Percentiles rank a stretch among this genome's conserved stretches.
phyloP scores from a whole-genome alignment of 2,888 invertebrate species.

The Mythimna ferrago region DNA sequence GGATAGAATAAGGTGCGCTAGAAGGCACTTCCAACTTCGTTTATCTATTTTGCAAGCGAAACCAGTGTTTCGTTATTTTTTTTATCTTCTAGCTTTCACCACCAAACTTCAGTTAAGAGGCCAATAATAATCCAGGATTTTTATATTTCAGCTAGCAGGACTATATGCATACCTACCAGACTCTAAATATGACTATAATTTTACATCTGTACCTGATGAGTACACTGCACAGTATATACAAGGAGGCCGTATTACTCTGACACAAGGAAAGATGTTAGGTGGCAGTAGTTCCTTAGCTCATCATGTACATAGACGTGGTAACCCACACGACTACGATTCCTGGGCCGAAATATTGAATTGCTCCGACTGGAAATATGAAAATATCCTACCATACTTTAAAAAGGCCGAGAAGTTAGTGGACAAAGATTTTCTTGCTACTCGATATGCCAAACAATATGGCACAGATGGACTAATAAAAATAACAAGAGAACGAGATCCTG shows the following conservation, averaged over 20 bases:
- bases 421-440: slow-evolving; percentile 26
- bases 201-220: slow-evolving; percentile 27
- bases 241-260: slow-evolving; percentile 14
- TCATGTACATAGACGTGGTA: slow-evolving; percentile 10
- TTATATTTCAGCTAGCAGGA: neutral
- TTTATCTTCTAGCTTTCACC: no score
- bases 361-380: slow-evolving; percentile 43
- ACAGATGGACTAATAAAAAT: slow-evolving; percentile 57
- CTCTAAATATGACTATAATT: slow-evolving; percentile 30
- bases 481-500: slow-evolving; percentile 27
- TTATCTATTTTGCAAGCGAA: no score
- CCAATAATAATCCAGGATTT: no score
- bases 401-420: slow-evolving; percentile 52
- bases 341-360: slow-evolving; percentile 39
- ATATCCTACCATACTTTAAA: slow-evolving; percentile 37
- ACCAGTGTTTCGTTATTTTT: no score
- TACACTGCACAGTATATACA: slow-evolving; percentile 34
- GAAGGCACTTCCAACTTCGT: no score
- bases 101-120: no score
- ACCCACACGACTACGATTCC: slow-evolving; percentile 24
- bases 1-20: no score
- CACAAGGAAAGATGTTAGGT: slow-evolving; percentile 51
- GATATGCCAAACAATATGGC: slow-evolving; percentile 46
- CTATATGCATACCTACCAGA: neutral
- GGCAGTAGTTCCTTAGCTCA: slow-evolving; percentile 49